Conservation (phyloP, 2,797 vertebrate species). For the Lepidocolaptes lacrymiger region DNA sequence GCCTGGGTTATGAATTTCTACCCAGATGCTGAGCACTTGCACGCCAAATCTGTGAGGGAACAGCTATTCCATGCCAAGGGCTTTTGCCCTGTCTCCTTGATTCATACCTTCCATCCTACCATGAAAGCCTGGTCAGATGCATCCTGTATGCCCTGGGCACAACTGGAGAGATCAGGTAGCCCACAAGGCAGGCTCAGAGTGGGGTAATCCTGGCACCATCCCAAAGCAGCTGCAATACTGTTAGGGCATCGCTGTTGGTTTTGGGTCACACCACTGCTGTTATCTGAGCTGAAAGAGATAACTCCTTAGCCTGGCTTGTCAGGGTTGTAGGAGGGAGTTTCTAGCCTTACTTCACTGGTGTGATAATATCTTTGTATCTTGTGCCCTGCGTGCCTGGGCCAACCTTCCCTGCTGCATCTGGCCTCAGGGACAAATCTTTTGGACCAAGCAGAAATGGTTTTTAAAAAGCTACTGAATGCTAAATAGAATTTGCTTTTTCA, state of each 20-base stretch:
- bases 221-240: not conserved
- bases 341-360: not conserved
- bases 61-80: not conserved
- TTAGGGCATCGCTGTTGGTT: not conserved
- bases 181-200: not conserved
- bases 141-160: not conserved
- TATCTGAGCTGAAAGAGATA: not conserved
- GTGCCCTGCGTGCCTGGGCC: not conserved
- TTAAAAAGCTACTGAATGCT: not conserved
- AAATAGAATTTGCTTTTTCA: not conserved
- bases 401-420: not conserved
- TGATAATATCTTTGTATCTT: not conserved
- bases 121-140: not conserved
- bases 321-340: not conserved
- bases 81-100: not conserved
- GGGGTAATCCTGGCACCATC: not conserved
- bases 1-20: not conserved
- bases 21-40: not conserved
- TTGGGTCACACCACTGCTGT: not conserved
- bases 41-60: constrained; percentile 47
- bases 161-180: not conserved
- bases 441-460: constrained; percentile 24
- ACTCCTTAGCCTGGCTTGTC: not conserved
- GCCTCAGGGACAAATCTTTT: not conserved
- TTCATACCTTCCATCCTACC: not conserved